phyloP scores from a whole-genome alignment of 2,888 invertebrate genomes.

The Pherbina coryleti region DNA sequence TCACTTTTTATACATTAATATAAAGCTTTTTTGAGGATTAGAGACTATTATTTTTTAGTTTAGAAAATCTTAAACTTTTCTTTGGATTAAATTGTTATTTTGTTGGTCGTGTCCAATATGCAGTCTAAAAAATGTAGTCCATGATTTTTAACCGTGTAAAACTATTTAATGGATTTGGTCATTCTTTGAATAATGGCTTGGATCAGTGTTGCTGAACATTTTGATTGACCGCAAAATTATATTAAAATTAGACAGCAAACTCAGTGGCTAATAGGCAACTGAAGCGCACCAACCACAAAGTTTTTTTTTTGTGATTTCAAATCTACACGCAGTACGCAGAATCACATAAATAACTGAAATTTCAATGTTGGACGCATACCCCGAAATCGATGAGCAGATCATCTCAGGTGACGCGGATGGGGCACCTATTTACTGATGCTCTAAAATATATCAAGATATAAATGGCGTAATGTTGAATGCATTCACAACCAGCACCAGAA shows the following conservation, averaged over 20 bases:
- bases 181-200: conserved; percentile 21
- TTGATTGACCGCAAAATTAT: conserved; percentile 39
- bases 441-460: conserved; percentile 22
- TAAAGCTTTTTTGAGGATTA: too few relatives aligned
- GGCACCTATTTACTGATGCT: conserved; percentile 11
- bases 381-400: background rate
- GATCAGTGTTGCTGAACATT: conserved; percentile 14
- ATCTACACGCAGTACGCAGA: conserved; percentile 6
- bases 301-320: conserved; percentile 14
- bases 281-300: conserved; percentile 20
- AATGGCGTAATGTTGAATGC: background rate
- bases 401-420: conserved; percentile 1
- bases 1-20: too few relatives aligned
- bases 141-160: too few relatives aligned
- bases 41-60: too few relatives aligned
- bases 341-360: conserved; percentile 14
- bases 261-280: conserved; percentile 5
- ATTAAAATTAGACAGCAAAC: conserved; percentile 19
- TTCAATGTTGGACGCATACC: background rate
- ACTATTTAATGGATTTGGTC: conserved; percentile 32
- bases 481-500: too few relatives aligned
- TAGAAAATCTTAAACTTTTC: too few relatives aligned
- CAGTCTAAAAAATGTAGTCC: too few relatives aligned
- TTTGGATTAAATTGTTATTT: too few relatives aligned
- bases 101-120: too few relatives aligned